Conservation (phyloP, 1,140 invertebrate genomes). For the Drosophila funebris region DNA sequence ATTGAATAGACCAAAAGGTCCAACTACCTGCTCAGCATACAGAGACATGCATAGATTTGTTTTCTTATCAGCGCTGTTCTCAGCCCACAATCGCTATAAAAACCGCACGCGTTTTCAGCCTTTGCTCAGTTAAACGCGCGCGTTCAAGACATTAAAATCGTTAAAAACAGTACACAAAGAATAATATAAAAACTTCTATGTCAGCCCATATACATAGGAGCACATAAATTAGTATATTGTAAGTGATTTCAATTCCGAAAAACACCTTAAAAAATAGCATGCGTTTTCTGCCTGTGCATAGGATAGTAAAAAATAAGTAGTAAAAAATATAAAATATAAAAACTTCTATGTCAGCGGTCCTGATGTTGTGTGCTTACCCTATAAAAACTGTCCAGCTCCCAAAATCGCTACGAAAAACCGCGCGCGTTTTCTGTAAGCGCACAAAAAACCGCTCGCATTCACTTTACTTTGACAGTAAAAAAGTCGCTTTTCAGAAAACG, state of each 20-base stretch:
- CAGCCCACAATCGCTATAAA: slow-evolving; percentile 1
- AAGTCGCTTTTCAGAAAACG: no score
- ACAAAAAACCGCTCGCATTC: neutral
- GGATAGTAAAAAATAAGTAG: no score
- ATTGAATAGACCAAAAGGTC: neutral
- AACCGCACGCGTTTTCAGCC: neutral
- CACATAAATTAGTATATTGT: no score
- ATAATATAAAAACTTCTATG: neutral
- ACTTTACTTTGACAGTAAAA: neutral
- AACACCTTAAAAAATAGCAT: no score
- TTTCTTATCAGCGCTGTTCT: neutral
- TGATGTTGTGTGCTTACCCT: no score
- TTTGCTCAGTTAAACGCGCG: slow-evolving; percentile 12
- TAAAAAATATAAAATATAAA: no score
- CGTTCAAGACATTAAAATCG: neutral
- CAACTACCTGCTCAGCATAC: neutral
- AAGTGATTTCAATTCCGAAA: no score
- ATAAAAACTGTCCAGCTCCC: no score
- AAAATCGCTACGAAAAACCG: neutral
- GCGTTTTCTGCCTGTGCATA: no score
- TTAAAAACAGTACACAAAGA: neutral
- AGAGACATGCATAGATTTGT: neutral
- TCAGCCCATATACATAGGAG: no score
- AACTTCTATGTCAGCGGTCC: no score
- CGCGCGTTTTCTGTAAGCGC: no score